These are phyloP conservation scores for Morelia viridis DNA, from an alignment of 2,797 vertebrate species.

Conservation along the genomic window DNA sequence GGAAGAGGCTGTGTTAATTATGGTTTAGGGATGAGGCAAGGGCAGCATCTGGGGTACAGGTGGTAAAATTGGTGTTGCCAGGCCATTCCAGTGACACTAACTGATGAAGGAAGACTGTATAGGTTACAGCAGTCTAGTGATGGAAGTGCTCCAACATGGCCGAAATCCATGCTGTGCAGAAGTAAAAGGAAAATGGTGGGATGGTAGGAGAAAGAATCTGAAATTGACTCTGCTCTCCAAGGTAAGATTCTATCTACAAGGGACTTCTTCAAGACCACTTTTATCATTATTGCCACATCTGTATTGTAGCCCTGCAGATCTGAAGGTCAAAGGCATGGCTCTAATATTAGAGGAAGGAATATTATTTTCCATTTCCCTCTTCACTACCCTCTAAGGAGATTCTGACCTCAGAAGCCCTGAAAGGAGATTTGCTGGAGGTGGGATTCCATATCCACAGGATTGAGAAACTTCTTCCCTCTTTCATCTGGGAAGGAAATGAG, in stretches of 20 bases:
- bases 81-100: not conserved
- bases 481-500: not conserved
- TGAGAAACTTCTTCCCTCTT: not conserved
- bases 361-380: not conserved
- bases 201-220: not conserved
- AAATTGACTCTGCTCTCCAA: not conserved
- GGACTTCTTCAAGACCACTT: not conserved
- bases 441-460: not conserved
- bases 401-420: not conserved
- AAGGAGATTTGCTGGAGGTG: not conserved
- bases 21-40: not conserved
- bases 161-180: not conserved
- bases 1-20: not conserved
- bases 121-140: not conserved
- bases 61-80: not conserved
- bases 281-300: not conserved
- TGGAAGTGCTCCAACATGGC: not conserved
- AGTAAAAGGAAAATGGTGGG: not conserved
- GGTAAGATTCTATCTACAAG: not conserved
- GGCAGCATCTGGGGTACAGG: not conserved
- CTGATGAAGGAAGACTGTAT: not conserved
- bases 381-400: not conserved
- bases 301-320: not conserved
- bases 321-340: not conserved
- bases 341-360: not conserved